phyloP scores from a whole-genome alignment of 1,140 invertebrate species.

The Lepidurus arcticus region DNA sequence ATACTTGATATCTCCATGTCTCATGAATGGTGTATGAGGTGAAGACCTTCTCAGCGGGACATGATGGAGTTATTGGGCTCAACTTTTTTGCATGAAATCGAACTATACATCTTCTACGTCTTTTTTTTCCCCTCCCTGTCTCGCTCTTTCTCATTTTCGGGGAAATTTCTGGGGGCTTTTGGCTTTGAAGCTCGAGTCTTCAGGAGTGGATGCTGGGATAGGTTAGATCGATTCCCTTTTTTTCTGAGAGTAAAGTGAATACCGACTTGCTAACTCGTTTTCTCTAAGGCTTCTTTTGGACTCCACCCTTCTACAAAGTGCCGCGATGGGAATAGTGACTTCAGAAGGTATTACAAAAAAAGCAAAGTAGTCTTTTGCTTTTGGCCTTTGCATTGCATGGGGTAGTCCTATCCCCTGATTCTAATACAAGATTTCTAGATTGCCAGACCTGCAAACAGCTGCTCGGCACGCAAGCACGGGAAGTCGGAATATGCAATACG shows the following conservation, averaged over 20 bases:
- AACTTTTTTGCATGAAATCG: background rate
- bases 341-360: slow-evolving; percentile 3
- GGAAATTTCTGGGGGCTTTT: background rate
- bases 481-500: background rate
- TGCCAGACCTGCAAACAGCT: background rate
- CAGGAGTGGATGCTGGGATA: too few relatives aligned
- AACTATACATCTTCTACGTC: too few relatives aligned
- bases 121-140: too few relatives aligned
- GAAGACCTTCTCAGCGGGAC: slow-evolving; percentile 11
- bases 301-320: slow-evolving; percentile 8
- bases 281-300: background rate
- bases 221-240: too few relatives aligned
- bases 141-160: background rate
- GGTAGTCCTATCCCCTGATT: background rate
- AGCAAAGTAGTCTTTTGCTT: background rate
- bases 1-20: background rate
- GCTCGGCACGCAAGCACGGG: background rate
- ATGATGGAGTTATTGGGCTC: background rate
- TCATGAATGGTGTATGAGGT: slow-evolving; percentile 19
- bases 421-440: background rate
- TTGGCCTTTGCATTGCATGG: background rate
- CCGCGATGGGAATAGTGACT: background rate
- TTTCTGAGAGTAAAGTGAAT: too few relatives aligned
- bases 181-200: background rate
- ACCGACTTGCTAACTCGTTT: background rate